These are phyloP conservation scores for Sylvia borin DNA, from an alignment of 2,797 vertebrate species.

Conservation along the genomic window DNA sequence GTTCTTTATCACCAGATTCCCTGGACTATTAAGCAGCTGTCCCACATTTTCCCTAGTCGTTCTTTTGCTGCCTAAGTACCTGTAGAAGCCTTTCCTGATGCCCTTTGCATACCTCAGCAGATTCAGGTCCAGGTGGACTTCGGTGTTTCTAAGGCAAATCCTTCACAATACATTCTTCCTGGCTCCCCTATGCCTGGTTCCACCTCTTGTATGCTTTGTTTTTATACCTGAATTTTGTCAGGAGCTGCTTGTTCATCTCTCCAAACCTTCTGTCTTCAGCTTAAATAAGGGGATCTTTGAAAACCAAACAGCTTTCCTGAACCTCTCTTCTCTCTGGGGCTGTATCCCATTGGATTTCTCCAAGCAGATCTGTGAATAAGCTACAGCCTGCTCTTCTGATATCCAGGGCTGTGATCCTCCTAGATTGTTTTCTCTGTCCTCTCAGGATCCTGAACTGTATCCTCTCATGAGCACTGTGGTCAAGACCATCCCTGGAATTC, in stretches of 20 bases:
- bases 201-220: background rate
- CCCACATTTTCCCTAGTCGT: background rate
- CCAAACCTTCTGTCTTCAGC: background rate
- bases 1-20: background rate
- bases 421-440: background rate
- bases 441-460: background rate
- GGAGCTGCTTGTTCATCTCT: background rate
- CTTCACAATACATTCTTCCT: background rate
- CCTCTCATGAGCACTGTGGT: background rate
- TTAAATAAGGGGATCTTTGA: background rate
- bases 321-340: background rate
- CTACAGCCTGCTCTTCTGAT: background rate
- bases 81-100: background rate
- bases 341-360: background rate
- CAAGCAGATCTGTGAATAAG: background rate
- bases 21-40: background rate
- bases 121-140: background rate
- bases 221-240: background rate
- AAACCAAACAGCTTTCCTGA: background rate
- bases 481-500: background rate
- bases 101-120: background rate
- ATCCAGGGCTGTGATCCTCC: background rate
- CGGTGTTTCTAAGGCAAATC: background rate
- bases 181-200: background rate
- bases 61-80: background rate